A percentile compares a stretch with the other conserved stretches of the same genome.
phyloP scores from a whole-genome alignment of 2,888 invertebrate genomes.

The Noctua fimbriata region DNA sequence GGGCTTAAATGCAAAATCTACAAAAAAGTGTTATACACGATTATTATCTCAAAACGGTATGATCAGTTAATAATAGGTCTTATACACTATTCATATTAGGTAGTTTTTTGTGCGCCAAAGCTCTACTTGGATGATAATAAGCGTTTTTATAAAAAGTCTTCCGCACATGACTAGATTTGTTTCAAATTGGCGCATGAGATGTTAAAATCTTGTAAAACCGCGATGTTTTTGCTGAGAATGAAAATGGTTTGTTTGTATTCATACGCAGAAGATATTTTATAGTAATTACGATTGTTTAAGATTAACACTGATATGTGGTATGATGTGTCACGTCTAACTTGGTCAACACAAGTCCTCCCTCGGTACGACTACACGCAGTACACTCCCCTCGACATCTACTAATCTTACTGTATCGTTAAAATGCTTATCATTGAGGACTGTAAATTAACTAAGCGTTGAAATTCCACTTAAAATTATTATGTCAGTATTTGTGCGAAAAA shows the following conservation, averaged over 20 bases:
- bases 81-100: slow-evolving; percentile 83
- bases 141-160: slow-evolving; percentile 72
- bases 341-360: slow-evolving; percentile 74
- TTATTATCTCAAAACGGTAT: slow-evolving; percentile 86
- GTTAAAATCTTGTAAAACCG: slow-evolving; percentile 24
- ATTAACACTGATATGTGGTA: slow-evolving; percentile 87
- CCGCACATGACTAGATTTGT: slow-evolving; percentile 69
- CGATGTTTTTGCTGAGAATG: slow-evolving; percentile 11
- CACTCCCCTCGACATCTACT: slow-evolving; percentile 64
- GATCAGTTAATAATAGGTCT: slow-evolving; percentile 85
- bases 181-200: slow-evolving; percentile 58
- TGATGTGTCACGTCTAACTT: slow-evolving; percentile 88
- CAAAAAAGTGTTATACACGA: slow-evolving; percentile 88
- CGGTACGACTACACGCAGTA: slow-evolving; percentile 13
- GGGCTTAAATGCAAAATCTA: slow-evolving; percentile 89
- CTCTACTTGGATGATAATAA: slow-evolving; percentile 86
- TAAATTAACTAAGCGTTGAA: slow-evolving; percentile 61
- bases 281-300: slow-evolving; percentile 74
- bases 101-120: slow-evolving; percentile 88
- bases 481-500: slow-evolving; percentile 67
- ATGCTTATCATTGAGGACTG: slow-evolving; percentile 54
- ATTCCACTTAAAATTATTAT: slow-evolving; percentile 54
- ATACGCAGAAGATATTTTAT: slow-evolving; percentile 74
- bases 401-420: slow-evolving; percentile 58
- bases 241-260: slow-evolving; percentile 48